These are phyloP conservation scores for Drosophila diplacantha DNA, from an alignment of 2,888 invertebrate species.

Conservation along the genomic window DNA sequence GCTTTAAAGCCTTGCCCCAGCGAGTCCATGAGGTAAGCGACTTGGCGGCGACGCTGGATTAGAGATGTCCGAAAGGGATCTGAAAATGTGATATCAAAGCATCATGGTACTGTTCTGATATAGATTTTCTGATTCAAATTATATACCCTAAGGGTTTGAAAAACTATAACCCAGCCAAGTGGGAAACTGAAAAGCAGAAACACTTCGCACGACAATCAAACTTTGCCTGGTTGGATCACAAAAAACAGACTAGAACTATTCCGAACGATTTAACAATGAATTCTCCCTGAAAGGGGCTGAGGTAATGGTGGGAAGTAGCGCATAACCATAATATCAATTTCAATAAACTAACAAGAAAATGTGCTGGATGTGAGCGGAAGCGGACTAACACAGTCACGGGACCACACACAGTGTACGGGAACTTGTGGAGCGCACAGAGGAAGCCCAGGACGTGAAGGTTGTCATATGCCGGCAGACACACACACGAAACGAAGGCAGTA, in stretches of 20 bases:
- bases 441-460: constrained; percentile 18
- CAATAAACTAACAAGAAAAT: constrained; percentile 69
- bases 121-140: not conserved
- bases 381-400: constrained; percentile 14
- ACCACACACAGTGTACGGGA: constrained; percentile 8
- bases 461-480: constrained; percentile 29
- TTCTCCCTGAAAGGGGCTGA: constrained; percentile 28
- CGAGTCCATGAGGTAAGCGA: constrained; percentile 21
- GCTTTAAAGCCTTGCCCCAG: constrained; percentile 48
- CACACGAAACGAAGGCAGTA: constrained; percentile 27
- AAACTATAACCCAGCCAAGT: constrained; percentile 24
- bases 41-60: constrained; percentile 11
- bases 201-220: constrained; percentile 48
- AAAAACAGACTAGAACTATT: constrained; percentile 36
- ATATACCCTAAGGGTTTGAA: constrained; percentile 9
- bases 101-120: not conserved
- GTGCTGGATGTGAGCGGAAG: constrained; percentile 34
- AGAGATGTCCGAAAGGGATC: not conserved
- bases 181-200: constrained; percentile 35
- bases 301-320: constrained; percentile 26
- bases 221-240: constrained; percentile 7
- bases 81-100: not conserved
- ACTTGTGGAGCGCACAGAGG: constrained; percentile 20
- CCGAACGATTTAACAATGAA: constrained; percentile 66
- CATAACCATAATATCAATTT: constrained; percentile 65